Conservation (phyloP, 2,113 vertebrate species). For the Casuarius casuarius region DNA sequence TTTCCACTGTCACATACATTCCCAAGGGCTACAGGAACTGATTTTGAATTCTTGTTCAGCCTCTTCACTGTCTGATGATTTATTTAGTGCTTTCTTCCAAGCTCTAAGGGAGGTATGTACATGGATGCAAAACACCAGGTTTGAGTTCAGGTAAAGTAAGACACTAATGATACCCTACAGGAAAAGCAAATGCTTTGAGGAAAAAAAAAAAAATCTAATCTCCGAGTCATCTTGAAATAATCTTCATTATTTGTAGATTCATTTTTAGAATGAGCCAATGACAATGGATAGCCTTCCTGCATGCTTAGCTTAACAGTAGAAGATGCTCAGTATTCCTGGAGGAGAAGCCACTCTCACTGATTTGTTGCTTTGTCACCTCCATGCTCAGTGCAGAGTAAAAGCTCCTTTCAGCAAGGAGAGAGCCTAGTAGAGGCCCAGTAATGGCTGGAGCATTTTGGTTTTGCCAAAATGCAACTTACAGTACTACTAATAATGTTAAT, state of each 20-base stretch:
- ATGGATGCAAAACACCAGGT: background rate
- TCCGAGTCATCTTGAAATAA: background rate
- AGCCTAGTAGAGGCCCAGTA: background rate
- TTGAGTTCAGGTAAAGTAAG: background rate
- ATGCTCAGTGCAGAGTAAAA: background rate
- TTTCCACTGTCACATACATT: constrained; percentile 19
- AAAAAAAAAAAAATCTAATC: background rate
- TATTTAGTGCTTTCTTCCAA: constrained; percentile 18
- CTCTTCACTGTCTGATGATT: background rate
- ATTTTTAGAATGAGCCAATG: background rate
- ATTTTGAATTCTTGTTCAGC: background rate
- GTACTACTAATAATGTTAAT: background rate
- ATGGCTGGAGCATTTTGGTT: background rate
- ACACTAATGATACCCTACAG: background rate
- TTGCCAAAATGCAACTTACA: background rate
- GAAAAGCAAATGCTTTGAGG: background rate
- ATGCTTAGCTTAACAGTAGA: background rate
- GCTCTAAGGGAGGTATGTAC: background rate
- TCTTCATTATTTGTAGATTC: background rate
- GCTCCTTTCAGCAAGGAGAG: background rate
- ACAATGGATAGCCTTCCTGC: background rate
- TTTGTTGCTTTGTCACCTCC: background rate
- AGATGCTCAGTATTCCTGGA: background rate
- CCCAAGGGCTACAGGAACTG: background rate
- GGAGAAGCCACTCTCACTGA: background rate